Base-by-base conservation (phyloP, 2,888 invertebrate genomes). In the Fissipunctia ypsillon region DNA sequence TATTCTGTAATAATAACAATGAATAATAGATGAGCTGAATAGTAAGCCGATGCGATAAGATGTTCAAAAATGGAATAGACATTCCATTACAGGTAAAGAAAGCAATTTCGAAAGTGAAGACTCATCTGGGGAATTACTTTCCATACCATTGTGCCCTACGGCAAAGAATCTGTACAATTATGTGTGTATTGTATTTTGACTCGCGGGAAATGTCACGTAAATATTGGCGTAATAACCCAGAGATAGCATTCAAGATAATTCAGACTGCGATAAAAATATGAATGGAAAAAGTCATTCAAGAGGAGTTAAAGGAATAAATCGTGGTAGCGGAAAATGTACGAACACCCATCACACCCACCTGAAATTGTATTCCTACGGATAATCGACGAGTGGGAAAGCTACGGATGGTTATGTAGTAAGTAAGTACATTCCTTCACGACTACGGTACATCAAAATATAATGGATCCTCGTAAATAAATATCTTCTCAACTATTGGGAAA, bases 161-260 rank as follows among this genome's bases (percentile, higher is more conserved):
- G 57, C 43, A 31, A 38, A 54, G n/a, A 43, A 43, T 31, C 10
- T 14, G 4, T 38, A 61, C 54, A 66, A 50, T 50, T 38, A 38
- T 38, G 25, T 59, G 43, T 56, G 19, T 43, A 43, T 25, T 22
- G 12, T 59, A 52, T 12, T 45, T 31, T 41, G n/a, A 41, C 60
- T 43, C 28, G 38, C 28, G n/a, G 12, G 2, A 50, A 54, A 76
- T 61, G 35, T 63, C 50, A 69, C 71, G 50, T 56, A 82, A 69
- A 78, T 70, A 78, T 61, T 78, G 38, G 38, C 16, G 56, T 74
- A 64, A 52, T 60, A 79, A 73, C 31, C 19, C 12, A 54, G 14
- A 56, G 71, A 79, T 45, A 79, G 77, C 22, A 61, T 14, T 28
- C 35, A 61, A 43, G 43, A 69, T 70, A 56, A 57, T 61, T 56